Percentiles rank a stretch among this genome's conserved stretches.
phyloP scores from a whole-genome alignment of 1,140 invertebrate species.

The Pteromalus puparum region DNA sequence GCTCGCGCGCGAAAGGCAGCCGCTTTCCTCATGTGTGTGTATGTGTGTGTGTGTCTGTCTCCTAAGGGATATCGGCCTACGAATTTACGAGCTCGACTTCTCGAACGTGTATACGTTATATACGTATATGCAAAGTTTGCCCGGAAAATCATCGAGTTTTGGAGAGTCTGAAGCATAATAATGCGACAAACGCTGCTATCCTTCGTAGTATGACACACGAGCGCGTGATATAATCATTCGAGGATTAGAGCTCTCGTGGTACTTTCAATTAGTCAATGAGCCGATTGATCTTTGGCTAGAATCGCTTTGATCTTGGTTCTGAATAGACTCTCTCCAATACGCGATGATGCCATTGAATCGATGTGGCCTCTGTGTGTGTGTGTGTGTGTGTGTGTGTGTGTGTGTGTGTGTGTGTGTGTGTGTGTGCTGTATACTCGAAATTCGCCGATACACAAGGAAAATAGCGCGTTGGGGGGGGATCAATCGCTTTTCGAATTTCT shows the following conservation, averaged over 20 bases:
- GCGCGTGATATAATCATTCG: too few species aligned
- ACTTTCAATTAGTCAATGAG: constrained; percentile 39
- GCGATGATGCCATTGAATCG: neutral
- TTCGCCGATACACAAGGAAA: neutral
- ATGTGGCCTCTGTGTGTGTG: neutral
- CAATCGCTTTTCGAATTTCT: too few species aligned
- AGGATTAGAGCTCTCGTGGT: too few species aligned
- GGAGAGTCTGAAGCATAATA: too few species aligned
- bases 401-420: neutral
- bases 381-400: neutral
- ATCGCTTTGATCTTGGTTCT: constrained; percentile 24
- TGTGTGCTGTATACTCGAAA: neutral
- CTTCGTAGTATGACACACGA: too few species aligned
- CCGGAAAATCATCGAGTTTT: neutral
- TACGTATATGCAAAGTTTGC: neutral
- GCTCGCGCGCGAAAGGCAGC: constrained; percentile 34
- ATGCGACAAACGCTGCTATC: too few species aligned
- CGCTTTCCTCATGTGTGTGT: neutral
- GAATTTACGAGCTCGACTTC: neutral
- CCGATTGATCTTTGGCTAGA: constrained; percentile 28
- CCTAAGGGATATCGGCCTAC: neutral
- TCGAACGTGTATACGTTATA: too few species aligned
- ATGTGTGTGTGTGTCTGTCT: neutral
- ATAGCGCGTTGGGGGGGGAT: too few species aligned
- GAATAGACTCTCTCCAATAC: neutral